A percentile compares a stretch with the other conserved stretches of the same genome.
phyloP scores from a whole-genome alignment of 2,888 invertebrate genomes.

The Melangyna quadrimaculata region DNA sequence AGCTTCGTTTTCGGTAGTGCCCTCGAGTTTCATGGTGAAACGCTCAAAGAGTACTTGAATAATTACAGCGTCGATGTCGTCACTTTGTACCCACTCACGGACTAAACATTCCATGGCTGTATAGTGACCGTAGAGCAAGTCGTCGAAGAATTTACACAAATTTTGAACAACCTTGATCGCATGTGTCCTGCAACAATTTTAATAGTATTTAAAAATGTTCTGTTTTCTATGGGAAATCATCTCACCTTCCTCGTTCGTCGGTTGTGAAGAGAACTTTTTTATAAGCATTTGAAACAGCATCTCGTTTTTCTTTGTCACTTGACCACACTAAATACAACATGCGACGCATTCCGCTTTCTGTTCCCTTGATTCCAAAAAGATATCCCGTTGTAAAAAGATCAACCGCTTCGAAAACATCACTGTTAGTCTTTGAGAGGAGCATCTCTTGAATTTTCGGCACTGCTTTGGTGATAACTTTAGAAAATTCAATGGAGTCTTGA shows the following conservation, averaged over 20 bases:
- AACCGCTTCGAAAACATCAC: conserved; percentile 94
- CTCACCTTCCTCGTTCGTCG: conserved; percentile 76
- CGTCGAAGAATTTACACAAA: conserved; percentile 82
- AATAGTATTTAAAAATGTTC: neutral
- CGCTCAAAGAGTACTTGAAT: conserved; percentile 92
- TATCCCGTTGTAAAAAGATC: conserved; percentile 92
- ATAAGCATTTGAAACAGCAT: conserved; percentile 90
- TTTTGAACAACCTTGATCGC: conserved; percentile 83
- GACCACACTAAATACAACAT: conserved; percentile 91
- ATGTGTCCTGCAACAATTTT: conserved; percentile 80
- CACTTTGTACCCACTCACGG: conserved; percentile 84
- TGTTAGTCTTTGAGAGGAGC: conserved; percentile 87
- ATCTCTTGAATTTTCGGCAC: conserved; percentile 87
- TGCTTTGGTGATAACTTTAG: conserved; percentile 77
- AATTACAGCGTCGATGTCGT: conserved; percentile 83
- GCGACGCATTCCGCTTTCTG: conserved; percentile 86
- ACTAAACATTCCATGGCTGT: conserved; percentile 85
- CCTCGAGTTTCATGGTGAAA: conserved; percentile 88
- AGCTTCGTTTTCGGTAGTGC: conserved; percentile 87
- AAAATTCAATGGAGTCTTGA: conserved; percentile 84
- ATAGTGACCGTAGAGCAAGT: conserved; percentile 83
- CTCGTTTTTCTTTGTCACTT: conserved; percentile 88
- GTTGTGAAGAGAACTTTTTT: conserved; percentile 82
- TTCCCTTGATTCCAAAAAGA: conserved; percentile 89
- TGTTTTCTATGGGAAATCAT: neutral